A percentile compares a stretch with the other conserved stretches of the same genome.
Conservation (phyloP, 2,888 invertebrate species). For the Isotomurus palustris region DNA sequence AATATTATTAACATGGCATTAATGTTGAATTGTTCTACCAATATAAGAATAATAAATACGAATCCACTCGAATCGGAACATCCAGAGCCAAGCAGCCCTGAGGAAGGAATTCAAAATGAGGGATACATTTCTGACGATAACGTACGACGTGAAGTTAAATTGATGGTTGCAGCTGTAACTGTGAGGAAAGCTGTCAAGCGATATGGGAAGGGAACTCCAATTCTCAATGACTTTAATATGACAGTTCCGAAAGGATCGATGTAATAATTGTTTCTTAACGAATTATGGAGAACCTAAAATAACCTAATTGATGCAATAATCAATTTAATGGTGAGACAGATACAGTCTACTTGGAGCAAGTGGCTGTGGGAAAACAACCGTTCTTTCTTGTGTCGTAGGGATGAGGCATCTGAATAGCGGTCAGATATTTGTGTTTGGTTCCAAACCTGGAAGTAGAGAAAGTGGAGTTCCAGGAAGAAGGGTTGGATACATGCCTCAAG, state of each 20-base stretch:
- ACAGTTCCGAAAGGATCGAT: neutral
- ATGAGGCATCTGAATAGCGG: conserved; percentile 50
- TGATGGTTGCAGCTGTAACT: no score
- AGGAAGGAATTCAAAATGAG: no score
- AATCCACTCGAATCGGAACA: no score
- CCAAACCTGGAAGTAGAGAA: conserved; percentile 49
- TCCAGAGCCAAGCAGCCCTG: no score
- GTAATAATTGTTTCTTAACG: neutral
- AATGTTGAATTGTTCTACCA: no score
- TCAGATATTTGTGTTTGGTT: conserved; percentile 50
- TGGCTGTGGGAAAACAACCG: conserved; percentile 60
- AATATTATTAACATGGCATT: no score
- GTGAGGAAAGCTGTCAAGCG: neutral
- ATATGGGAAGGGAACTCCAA: neutral
- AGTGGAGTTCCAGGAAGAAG: conserved; percentile 51
- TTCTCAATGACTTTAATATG: neutral
- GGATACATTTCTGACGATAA: no score
- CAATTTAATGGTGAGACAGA: no score
- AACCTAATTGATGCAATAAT: neutral
- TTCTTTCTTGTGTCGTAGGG: conserved; percentile 50
- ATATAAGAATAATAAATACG: no score
- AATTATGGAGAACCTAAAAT: neutral
- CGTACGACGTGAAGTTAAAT: no score
- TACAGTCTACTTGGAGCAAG: conserved; percentile 16
- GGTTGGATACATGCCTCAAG: conserved; percentile 47